Evolutionary conservation across 1,140 invertebrate species (phyloP).

Genomic region (Philotrypesis tridentata): DNA sequence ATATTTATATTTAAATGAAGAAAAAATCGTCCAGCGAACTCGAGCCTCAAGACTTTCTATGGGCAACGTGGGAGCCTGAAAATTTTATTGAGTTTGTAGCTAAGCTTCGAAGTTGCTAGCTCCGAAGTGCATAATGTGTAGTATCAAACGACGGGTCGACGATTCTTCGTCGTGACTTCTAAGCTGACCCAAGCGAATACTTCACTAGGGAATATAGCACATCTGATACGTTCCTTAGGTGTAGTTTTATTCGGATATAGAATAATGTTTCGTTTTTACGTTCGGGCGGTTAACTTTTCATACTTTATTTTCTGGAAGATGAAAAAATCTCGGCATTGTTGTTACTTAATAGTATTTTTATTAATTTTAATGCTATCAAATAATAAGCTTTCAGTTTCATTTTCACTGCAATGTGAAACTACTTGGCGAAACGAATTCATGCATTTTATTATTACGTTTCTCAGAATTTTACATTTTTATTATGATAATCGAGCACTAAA

Average conservation of each 20-base stretch:
- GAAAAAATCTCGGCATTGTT: too few species aligned
- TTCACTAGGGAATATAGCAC: background rate
- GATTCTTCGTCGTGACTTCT: background rate
- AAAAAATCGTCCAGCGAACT: too few species aligned
- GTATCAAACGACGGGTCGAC: background rate
- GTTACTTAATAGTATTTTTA: too few species aligned
- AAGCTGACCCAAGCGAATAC: background rate
- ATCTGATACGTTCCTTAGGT: background rate
- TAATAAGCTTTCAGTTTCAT: too few species aligned
- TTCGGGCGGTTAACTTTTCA: too few species aligned
- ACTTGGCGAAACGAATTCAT: background rate
- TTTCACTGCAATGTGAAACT: background rate
- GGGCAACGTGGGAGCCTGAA: too few species aligned
- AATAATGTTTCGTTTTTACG: background rate
- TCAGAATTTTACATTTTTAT: conserved; percentile 32
- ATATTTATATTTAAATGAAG: too few species aligned
- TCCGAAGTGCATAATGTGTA: background rate
- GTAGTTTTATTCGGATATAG: background rate
- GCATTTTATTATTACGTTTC: background rate
- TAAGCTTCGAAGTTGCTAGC: background rate
- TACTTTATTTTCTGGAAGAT: background rate
- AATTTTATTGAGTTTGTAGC: background rate
- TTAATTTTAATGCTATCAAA: too few species aligned
- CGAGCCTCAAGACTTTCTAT: too few species aligned
- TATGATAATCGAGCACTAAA: conserved; percentile 38